Conservation (phyloP, 2,797 vertebrate species). For the Sebastiscus tertius region DNA sequence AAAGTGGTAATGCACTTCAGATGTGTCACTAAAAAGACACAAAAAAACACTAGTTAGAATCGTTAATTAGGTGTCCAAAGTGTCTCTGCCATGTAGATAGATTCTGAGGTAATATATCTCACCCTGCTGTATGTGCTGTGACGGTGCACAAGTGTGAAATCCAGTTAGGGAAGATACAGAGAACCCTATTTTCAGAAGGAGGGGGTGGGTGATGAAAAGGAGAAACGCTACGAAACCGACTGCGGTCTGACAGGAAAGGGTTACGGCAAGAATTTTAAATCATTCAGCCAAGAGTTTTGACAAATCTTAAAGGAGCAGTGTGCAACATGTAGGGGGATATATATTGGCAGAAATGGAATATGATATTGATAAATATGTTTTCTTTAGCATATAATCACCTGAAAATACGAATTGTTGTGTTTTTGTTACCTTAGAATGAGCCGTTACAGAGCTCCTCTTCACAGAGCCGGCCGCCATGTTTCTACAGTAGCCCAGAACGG, state of each 20-base stretch:
- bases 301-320: background rate
- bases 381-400: no score
- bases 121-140: background rate
- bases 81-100: background rate
- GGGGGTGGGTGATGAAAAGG: slow-evolving; percentile 5
- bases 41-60: background rate
- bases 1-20: background rate
- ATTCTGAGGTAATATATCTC: background rate
- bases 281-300: background rate
- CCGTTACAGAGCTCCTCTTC: no score
- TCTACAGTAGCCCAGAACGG: no score
- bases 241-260: background rate
- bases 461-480: no score
- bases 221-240: background rate
- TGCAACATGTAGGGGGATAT: no score
- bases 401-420: no score
- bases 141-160: slow-evolving; percentile 15
- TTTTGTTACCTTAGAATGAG: no score
- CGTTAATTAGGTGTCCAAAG: background rate
- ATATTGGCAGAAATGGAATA: no score
- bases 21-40: background rate
- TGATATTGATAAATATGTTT: no score
- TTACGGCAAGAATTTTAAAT: background rate
- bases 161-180: background rate
- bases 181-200: background rate